A percentile compares a stretch with the other conserved stretches of the same genome.
Evolutionary conservation across 2,113 vertebrate species (phyloP).

Genomic region (Nothoprocta perdicaria): DNA sequence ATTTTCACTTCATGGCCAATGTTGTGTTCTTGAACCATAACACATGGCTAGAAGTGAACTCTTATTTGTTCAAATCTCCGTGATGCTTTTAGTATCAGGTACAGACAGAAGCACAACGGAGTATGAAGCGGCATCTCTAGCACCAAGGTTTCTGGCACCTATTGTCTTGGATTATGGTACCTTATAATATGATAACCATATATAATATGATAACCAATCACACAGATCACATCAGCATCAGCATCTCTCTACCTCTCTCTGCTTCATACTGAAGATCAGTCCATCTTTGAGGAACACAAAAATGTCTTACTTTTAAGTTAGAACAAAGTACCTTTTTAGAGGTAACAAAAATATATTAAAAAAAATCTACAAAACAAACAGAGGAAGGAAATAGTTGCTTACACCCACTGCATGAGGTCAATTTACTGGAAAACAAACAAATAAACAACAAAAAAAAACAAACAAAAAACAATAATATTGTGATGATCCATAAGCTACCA

Average conservation of each 20-base stretch:
- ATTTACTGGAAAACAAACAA: rapidly evolving
- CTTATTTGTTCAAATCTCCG: background rate
- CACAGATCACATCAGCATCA: background rate
- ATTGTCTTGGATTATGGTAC: background rate
- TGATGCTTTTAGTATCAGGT: background rate
- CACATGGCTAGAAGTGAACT: background rate
- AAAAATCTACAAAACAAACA: background rate
- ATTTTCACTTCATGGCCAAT: background rate
- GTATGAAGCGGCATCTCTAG: background rate
- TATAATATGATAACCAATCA: background rate
- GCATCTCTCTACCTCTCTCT: background rate
- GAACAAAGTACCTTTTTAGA: background rate
- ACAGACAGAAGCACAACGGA: background rate
- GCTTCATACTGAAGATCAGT: background rate
- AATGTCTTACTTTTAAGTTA: background rate
- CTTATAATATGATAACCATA: background rate
- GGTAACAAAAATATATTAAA: background rate
- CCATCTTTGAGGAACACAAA: background rate
- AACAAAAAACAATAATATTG: rapidly evolving
- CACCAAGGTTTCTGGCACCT: background rate
- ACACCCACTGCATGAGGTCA: background rate
- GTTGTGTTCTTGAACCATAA: background rate
- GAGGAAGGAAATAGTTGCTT: background rate
- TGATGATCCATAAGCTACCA: background rate
- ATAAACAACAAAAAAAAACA: background rate